phyloP scores from a whole-genome alignment of 2,113 vertebrate genomes.

The Argyrosomus japonicus region DNA sequence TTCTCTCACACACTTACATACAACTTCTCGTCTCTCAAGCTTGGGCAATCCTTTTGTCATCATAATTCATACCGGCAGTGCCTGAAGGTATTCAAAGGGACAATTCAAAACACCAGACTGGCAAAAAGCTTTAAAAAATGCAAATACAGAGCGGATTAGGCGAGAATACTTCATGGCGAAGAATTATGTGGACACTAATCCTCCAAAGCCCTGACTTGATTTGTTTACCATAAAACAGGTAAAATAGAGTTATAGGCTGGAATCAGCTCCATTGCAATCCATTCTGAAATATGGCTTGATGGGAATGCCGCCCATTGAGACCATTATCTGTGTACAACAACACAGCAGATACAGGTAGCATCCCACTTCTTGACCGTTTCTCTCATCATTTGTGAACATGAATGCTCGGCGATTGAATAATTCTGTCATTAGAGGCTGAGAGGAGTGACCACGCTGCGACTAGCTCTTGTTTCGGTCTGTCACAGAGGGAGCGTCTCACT shows the following conservation, averaged over 20 bases:
- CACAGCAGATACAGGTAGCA: background rate
- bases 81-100: slow-evolving; percentile 49
- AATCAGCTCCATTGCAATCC: slow-evolving; percentile 12
- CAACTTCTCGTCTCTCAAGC: background rate
- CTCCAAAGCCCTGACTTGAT: slow-evolving; percentile 48
- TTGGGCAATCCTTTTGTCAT: slow-evolving; percentile 32
- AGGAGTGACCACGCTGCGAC: slow-evolving; percentile 45
- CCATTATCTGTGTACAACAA: background rate
- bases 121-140: slow-evolving; percentile 45
- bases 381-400: background rate
- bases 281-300: background rate
- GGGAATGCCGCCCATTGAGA: background rate
- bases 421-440: background rate
- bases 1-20: background rate
- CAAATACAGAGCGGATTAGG: slow-evolving; percentile 60
- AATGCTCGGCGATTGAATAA: background rate
- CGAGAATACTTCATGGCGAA: slow-evolving; percentile 44
- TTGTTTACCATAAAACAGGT: slow-evolving; percentile 59
- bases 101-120: slow-evolving; percentile 36
- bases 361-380: slow-evolving; percentile 16
- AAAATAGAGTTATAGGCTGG: slow-evolving; percentile 25
- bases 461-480: slow-evolving; percentile 31
- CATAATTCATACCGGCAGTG: slow-evolving; percentile 36
- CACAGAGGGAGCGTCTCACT: slow-evolving; percentile 37
- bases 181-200: slow-evolving; percentile 56